phyloP scores from a whole-genome alignment of 1,140 invertebrate species.

The Hypothenemus hampei region DNA sequence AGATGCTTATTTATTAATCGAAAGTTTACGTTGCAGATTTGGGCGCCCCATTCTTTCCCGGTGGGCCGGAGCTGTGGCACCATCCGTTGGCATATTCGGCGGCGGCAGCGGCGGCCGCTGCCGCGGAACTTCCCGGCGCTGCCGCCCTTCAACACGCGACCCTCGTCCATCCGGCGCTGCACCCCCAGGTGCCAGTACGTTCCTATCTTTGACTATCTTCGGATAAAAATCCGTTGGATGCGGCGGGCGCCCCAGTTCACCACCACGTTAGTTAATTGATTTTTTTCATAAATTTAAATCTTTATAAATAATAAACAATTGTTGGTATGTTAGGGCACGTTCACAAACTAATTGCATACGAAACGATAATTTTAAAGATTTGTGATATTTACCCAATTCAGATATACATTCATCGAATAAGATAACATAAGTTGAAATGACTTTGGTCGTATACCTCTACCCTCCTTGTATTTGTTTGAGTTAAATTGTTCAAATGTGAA shows the following conservation, averaged over 20 bases:
- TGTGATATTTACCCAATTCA: too few species aligned
- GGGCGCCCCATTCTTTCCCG: conserved; percentile 90
- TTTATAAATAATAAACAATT: too few species aligned
- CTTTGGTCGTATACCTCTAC: too few species aligned
- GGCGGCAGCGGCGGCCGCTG: conserved; percentile 55
- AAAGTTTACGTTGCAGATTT: conserved; percentile 62
- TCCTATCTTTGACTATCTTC: conserved; percentile 95
- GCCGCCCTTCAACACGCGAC: conserved; percentile 80
- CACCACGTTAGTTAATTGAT: conserved; percentile 48
- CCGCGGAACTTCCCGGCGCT: conserved; percentile 70
- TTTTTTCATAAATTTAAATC: too few species aligned
- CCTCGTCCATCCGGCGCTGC: conserved; percentile 90
- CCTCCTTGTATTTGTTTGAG: too few species aligned
- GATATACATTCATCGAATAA: too few species aligned
- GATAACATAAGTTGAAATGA: too few species aligned
- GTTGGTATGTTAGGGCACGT: too few species aligned
- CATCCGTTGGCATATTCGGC: conserved; percentile 83
- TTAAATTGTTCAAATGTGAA: too few species aligned
- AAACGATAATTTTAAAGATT: too few species aligned
- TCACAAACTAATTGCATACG: too few species aligned
- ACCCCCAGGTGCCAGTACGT: conserved; percentile 93
- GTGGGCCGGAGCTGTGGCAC: conserved; percentile 87
- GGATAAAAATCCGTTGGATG: conserved; percentile 63
- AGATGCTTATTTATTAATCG: conserved; percentile 22
- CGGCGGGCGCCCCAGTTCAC: conserved; percentile 50